phyloP scores from a whole-genome alignment of 2,113 vertebrate genomes.

The Salvelinus namaycush region DNA sequence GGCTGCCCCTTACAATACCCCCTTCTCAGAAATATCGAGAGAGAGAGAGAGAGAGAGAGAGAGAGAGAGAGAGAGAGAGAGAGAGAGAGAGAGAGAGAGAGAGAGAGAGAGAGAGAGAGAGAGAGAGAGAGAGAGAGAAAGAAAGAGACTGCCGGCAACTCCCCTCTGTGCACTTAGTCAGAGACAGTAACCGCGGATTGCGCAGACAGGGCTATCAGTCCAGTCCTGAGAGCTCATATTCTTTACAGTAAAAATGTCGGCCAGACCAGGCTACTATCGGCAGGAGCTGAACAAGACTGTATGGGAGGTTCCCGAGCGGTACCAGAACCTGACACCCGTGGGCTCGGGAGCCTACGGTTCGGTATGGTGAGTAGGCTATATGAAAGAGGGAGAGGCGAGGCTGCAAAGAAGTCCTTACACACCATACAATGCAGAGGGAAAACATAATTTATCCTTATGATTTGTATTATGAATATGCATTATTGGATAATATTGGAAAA shows the following conservation, averaged over 20 bases:
- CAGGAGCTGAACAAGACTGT: slow-evolving; percentile 98
- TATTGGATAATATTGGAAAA: background rate
- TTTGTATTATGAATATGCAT: background rate
- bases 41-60: slow-evolving; percentile 13
- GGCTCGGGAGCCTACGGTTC: slow-evolving; percentile 96
- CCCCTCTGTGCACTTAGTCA: background rate
- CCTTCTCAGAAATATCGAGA: background rate
- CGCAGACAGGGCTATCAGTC: slow-evolving; percentile 14
- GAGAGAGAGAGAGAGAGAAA: background rate
- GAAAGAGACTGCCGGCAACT: background rate
- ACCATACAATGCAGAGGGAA: background rate
- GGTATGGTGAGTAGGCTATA: slow-evolving; percentile 82
- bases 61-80: slow-evolving; percentile 12
- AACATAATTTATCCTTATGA: background rate
- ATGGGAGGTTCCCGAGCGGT: slow-evolving; percentile 95
- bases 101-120: slow-evolving; percentile 8
- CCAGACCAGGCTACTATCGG: slow-evolving; percentile 89
- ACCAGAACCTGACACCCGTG: slow-evolving; percentile 94
- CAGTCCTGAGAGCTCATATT: slow-evolving; percentile 5
- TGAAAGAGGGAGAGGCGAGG: slow-evolving; percentile 38
- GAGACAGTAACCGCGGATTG: background rate
- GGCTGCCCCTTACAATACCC: background rate
- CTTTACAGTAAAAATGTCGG: slow-evolving; percentile 53
- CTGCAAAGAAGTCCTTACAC: slow-evolving; percentile 19
- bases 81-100: slow-evolving; percentile 12